A percentile compares a stretch with the other conserved stretches of the same genome.
These are phyloP conservation scores for Clarias laeviceps DNA, from an alignment of 2,797 vertebrate genomes.

Conservation along the genomic window DNA sequence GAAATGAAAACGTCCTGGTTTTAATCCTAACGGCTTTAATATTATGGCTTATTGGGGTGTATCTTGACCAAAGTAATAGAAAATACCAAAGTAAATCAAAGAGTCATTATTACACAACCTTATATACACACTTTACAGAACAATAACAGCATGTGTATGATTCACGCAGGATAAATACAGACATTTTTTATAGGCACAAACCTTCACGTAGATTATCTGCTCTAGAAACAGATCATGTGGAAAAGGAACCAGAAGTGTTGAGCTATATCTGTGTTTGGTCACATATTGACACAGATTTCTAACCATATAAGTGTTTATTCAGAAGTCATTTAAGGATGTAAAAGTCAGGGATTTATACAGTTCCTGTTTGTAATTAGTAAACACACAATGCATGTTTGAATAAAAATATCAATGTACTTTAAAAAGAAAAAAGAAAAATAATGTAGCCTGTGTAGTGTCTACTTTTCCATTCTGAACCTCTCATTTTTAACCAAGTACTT, in stretches of 20 bases:
- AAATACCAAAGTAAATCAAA: too few species aligned
- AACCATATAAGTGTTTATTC: neutral
- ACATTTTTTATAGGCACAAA: neutral
- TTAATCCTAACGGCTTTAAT: too few species aligned
- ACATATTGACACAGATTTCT: neutral
- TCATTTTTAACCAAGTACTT: neutral
- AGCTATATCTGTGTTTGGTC: neutral
- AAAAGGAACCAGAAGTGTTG: neutral
- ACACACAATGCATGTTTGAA: neutral
- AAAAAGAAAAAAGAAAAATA: neutral
- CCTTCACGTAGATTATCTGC: neutral
- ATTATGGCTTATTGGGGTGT: too few species aligned
- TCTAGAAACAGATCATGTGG: neutral
- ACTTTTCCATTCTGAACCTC: neutral
- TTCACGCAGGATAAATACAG: neutral
- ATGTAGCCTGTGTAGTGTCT: neutral
- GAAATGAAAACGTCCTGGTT: too few species aligned
- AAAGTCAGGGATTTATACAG: neutral
- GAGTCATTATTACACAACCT: neutral
- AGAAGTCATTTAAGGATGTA: neutral
- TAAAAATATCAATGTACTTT: neutral
- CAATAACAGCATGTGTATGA: neutral
- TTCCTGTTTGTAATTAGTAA: neutral
- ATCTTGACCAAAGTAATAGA: neutral
- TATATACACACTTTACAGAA: neutral